Conservation (phyloP, 2,797 vertebrate genomes). For the Macroramphosus scolopax region DNA sequence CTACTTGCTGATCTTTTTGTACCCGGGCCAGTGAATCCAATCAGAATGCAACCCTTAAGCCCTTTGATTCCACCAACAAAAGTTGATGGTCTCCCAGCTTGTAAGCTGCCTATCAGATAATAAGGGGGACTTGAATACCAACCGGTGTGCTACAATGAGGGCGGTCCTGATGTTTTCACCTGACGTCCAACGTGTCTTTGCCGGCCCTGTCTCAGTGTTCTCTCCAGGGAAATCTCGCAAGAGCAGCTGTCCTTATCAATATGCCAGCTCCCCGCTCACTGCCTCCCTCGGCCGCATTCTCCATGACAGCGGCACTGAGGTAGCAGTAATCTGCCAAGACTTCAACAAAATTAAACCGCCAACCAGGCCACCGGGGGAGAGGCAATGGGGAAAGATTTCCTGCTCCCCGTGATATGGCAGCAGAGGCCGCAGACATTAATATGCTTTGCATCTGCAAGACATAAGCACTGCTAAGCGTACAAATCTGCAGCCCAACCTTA, state of each 20-base stretch:
- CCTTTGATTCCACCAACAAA: slow-evolving; percentile 69
- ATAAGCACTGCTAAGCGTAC: slow-evolving; percentile 20
- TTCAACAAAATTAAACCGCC: slow-evolving; percentile 79
- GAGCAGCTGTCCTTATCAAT: slow-evolving; percentile 80
- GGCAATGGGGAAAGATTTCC: slow-evolving; percentile 72
- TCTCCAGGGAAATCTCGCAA: slow-evolving; percentile 83
- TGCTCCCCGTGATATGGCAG: slow-evolving; percentile 65
- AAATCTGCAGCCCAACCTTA: slow-evolving; percentile 21
- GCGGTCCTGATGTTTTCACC: slow-evolving; percentile 65
- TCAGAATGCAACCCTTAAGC: slow-evolving; percentile 67
- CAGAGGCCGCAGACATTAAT: slow-evolving; percentile 56
- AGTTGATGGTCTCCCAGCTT: slow-evolving; percentile 67
- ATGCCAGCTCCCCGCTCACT: slow-evolving; percentile 58
- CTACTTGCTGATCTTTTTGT: slow-evolving; percentile 67
- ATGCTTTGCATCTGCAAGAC: slow-evolving; percentile 52
- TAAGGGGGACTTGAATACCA: slow-evolving; percentile 66
- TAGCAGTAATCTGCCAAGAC: slow-evolving; percentile 75
- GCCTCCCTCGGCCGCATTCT: slow-evolving; percentile 61
- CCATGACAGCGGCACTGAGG: slow-evolving; percentile 75
- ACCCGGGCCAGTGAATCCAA: slow-evolving; percentile 68
- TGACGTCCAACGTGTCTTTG: slow-evolving; percentile 63
- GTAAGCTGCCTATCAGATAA: slow-evolving; percentile 81
- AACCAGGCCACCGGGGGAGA: slow-evolving; percentile 55
- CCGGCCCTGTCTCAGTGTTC: slow-evolving; percentile 61
- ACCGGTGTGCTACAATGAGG: slow-evolving; percentile 55